Conservation (phyloP, 64 coral and sea anemone genomes). For the Montipora capricornis region DNA sequence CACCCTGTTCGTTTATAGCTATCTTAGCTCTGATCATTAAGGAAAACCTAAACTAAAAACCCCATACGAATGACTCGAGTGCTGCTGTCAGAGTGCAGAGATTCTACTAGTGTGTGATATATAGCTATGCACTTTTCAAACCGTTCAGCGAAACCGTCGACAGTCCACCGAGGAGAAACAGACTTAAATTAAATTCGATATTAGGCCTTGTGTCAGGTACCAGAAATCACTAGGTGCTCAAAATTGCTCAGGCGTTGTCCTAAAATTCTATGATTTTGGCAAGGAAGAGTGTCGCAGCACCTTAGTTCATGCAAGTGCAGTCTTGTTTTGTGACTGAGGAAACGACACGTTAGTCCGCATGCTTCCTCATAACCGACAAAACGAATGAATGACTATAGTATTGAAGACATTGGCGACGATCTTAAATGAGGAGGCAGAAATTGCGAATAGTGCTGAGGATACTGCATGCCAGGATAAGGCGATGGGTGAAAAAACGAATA, state of each 20-base stretch:
- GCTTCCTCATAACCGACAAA: neutral
- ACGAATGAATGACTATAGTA: slow-evolving; percentile 50
- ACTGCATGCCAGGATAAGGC: slow-evolving; percentile 70
- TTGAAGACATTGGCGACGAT: slow-evolving; percentile 75
- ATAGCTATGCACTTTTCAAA: neutral
- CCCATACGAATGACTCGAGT: neutral
- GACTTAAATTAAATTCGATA: neutral
- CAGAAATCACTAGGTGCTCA: neutral
- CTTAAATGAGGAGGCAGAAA: slow-evolving; percentile 83
- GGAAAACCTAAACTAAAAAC: neutral
- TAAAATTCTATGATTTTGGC: neutral
- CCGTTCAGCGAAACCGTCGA: neutral
- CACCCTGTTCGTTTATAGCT: neutral
- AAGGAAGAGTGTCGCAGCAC: neutral
- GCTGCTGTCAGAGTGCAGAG: neutral
- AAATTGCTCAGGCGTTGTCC: neutral
- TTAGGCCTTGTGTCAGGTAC: slow-evolving; percentile 9
- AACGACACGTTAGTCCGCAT: neutral
- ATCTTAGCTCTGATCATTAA: neutral
- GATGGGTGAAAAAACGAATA: slow-evolving; percentile 92
- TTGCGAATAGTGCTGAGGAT: slow-evolving; percentile 83
- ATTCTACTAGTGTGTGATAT: neutral
- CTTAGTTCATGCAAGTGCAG: neutral
- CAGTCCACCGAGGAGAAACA: neutral
- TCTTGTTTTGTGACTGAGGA: neutral